phyloP scores from a whole-genome alignment of 64 coral and sea anemone genomes.

The Cladopsammia gracilis region DNA sequence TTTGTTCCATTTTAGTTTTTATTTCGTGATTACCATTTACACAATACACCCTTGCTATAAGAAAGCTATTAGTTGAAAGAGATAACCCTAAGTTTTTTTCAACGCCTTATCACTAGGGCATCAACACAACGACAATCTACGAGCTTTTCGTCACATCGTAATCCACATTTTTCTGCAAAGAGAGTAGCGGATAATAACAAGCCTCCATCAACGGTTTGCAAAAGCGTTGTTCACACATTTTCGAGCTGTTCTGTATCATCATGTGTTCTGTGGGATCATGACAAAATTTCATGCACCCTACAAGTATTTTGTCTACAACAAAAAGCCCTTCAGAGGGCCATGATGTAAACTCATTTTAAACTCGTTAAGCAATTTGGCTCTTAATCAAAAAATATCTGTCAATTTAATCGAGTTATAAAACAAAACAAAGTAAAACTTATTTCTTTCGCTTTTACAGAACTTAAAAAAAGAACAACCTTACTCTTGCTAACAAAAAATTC shows the following conservation, averaged over 20 bases:
- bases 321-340: background rate
- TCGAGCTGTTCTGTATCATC: background rate
- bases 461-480: background rate
- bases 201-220: constrained; percentile 7
- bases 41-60: constrained; percentile 24
- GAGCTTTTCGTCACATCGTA: constrained; percentile 39
- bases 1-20: background rate
- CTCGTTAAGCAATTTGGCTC: background rate
- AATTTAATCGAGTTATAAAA: background rate
- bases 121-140: background rate
- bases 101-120: constrained; percentile 12
- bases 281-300: background rate
- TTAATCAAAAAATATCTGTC: background rate
- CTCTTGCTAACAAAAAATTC: background rate
- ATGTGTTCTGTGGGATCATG: background rate
- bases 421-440: background rate
- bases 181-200: background rate
- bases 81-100: constrained; percentile 28
- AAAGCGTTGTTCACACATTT: constrained; percentile 21
- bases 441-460: background rate
- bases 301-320: background rate
- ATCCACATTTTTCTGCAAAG: constrained; percentile 2
- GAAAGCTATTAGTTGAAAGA: constrained; percentile 30
- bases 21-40: background rate
- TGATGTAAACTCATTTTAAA: constrained; percentile 20